phyloP scores from a whole-genome alignment of 2,797 vertebrate species.

The Gymnoscopelus microlampas region DNA sequence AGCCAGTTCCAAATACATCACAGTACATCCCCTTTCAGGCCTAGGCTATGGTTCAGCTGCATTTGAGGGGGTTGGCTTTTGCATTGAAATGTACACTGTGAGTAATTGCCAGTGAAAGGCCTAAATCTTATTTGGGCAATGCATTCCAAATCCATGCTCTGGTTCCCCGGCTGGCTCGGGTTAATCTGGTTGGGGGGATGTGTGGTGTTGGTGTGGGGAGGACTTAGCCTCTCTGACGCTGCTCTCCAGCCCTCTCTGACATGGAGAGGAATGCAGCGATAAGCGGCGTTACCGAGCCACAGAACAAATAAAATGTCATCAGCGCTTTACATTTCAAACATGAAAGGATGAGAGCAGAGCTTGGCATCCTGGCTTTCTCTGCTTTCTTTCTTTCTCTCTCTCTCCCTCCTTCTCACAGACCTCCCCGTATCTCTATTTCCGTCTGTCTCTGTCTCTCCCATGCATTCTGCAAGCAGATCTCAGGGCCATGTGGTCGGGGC shows the following conservation, averaged over 20 bases:
- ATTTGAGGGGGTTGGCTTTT: constrained; percentile 24
- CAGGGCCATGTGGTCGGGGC: constrained; percentile 38
- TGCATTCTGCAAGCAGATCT: constrained; percentile 18
- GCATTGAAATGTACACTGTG: constrained; percentile 62
- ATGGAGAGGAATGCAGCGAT: constrained; percentile 56
- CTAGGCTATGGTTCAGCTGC: constrained; percentile 41
- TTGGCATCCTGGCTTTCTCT: constrained; percentile 3
- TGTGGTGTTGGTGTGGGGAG: constrained; percentile 28
- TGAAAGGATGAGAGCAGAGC: constrained; percentile 40
- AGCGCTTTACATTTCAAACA: constrained; percentile 31
- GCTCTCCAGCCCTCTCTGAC: constrained; percentile 51
- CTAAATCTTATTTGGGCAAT: constrained; percentile 71
- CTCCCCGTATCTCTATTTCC: background rate
- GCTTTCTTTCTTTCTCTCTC: constrained; percentile 21
- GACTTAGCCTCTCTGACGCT: constrained; percentile 66
- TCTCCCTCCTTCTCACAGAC: constrained; percentile 8
- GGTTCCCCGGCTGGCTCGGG: constrained; percentile 58
- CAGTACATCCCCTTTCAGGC: constrained; percentile 50
- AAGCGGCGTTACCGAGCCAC: constrained; percentile 49
- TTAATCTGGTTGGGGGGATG: constrained; percentile 70
- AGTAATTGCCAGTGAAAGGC: constrained; percentile 76
- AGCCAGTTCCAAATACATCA: constrained; percentile 59
- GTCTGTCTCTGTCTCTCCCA: background rate
- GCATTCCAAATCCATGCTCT: constrained; percentile 72
- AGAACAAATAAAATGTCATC: constrained; percentile 52